A percentile compares a stretch with the other conserved stretches of the same genome.
These are phyloP conservation scores for Hafferia zeledoni DNA, from an alignment of 2,797 vertebrate species.

Conservation along the genomic window DNA sequence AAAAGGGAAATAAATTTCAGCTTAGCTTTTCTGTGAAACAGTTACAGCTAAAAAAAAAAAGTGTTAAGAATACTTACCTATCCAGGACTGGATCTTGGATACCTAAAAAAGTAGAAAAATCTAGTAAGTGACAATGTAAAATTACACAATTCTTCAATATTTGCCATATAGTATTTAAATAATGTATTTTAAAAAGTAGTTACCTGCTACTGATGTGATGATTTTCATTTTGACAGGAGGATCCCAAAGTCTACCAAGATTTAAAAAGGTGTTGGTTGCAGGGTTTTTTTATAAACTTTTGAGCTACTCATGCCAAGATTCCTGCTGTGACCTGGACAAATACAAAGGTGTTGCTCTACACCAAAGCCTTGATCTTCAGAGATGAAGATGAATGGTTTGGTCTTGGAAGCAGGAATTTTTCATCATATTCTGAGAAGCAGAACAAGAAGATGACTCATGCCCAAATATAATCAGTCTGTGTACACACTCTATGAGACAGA, in stretches of 20 bases:
- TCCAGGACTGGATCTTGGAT: neutral
- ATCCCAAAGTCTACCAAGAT: neutral
- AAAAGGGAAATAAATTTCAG: neutral
- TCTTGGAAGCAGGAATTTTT: neutral
- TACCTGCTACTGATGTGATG: constrained; percentile 1
- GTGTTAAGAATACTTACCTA: constrained; percentile 47
- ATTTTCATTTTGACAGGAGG: neutral
- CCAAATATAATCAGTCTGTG: neutral
- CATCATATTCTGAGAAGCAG: neutral
- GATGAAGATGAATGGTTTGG: neutral
- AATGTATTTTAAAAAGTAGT: neutral
- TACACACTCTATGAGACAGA: rapidly evolving
- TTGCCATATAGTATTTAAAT: neutral
- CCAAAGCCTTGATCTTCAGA: neutral
- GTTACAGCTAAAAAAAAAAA: neutral
- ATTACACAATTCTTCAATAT: neutral
- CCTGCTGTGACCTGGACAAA: neutral
- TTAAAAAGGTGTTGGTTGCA: neutral
- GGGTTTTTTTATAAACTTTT: neutral
- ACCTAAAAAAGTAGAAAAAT: constrained; percentile 10
- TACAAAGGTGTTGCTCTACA: neutral
- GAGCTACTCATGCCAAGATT: neutral
- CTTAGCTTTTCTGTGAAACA: neutral
- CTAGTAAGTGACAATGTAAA: neutral
- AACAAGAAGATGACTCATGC: neutral